phyloP scores from a whole-genome alignment of 2,113 vertebrate genomes.

The Austrofundulus limnaeus region DNA sequence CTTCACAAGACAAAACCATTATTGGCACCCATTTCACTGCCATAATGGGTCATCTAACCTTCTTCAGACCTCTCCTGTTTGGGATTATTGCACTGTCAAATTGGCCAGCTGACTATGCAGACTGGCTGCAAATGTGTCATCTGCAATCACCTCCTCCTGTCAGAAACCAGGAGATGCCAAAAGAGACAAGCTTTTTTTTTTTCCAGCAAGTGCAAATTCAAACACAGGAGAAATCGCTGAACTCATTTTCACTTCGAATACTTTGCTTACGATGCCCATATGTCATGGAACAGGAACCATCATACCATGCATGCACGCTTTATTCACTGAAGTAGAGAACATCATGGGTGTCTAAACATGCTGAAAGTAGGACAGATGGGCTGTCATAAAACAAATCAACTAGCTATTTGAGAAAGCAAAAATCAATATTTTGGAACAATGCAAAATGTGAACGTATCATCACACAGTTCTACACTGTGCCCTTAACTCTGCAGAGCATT shows the following conservation, averaged over 20 bases:
- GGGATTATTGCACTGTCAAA: constrained; percentile 39
- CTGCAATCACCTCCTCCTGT: constrained; percentile 45
- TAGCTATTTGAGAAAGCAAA: constrained; percentile 2
- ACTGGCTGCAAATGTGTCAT: constrained; percentile 54
- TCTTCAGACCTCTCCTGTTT: constrained; percentile 43
- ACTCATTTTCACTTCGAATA: not conserved
- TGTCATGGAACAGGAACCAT: not conserved
- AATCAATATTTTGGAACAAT: constrained; percentile 13
- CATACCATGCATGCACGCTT: not conserved
- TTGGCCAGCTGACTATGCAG: constrained; percentile 53
- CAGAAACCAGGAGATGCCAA: constrained; percentile 10
- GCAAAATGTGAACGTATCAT: constrained; percentile 10
- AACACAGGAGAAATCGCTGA: not conserved
- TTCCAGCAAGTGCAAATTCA: not conserved
- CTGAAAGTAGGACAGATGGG: constrained; percentile 4
- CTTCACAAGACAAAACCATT: constrained; percentile 49
- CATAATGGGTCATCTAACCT: constrained; percentile 50
- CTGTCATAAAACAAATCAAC: not conserved
- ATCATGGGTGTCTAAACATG: not conserved
- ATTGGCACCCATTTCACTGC: constrained; percentile 52
- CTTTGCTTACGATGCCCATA: not conserved
- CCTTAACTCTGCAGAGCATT: not conserved
- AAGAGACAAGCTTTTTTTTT: not conserved
- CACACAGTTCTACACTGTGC: not conserved
- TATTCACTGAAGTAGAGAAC: not conserved